Evolutionary conservation across 2,797 vertebrate species (phyloP).

Genomic region (Halcyon leucocephala): DNA sequence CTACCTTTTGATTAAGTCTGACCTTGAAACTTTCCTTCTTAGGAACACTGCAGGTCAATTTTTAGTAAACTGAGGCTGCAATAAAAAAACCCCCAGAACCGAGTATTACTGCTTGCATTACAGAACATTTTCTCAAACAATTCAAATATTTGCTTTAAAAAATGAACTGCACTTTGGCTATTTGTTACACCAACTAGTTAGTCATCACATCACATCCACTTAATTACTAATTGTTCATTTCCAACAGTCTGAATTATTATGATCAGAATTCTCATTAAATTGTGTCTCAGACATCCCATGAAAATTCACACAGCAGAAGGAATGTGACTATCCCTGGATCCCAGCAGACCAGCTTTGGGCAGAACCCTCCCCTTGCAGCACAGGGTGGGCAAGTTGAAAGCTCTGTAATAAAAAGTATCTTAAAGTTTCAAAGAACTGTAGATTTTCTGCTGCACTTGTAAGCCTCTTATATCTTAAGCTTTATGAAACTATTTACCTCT

Average conservation of each 20-base stretch:
- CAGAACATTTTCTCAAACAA: slow-evolving; percentile 17
- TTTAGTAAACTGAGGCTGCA: neutral
- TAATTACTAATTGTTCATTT: slow-evolving; percentile 60
- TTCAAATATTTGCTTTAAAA: slow-evolving; percentile 35
- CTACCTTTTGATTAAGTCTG: neutral
- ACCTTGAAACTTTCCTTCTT: neutral
- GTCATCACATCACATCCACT: slow-evolving; percentile 25
- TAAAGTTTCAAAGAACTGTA: neutral
- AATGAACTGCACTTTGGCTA: neutral
- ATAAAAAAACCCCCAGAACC: neutral
- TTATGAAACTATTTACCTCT: neutral
- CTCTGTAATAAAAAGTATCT: neutral
- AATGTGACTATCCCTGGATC: neutral
- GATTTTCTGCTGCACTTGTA: neutral
- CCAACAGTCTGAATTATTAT: slow-evolving; percentile 3
- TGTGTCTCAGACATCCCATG: neutral
- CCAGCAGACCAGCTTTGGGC: neutral
- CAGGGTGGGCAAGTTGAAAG: neutral
- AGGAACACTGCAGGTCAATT: neutral
- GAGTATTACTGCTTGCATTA: slow-evolving; percentile 17
- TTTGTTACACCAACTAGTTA: slow-evolving; percentile 56
- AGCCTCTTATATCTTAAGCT: neutral
- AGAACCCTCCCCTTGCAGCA: neutral
- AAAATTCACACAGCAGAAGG: neutral
- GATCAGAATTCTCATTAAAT: slow-evolving; percentile 33